Conservation (phyloP, 2,888 invertebrate species). For the Drosophila koepferae region DNA sequence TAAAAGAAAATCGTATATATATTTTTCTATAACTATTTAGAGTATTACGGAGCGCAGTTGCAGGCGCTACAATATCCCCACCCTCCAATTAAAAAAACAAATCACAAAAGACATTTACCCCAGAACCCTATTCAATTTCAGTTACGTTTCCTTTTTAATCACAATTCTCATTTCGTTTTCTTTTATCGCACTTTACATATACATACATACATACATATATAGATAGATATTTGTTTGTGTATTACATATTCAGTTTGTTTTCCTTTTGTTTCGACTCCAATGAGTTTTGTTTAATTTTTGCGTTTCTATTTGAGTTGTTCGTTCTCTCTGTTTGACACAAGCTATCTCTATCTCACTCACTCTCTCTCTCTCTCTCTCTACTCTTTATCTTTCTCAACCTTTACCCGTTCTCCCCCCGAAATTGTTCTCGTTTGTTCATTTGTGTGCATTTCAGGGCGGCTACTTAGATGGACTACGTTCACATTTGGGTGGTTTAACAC, state of each 20-base stretch:
- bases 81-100: conserved; percentile 14
- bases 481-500: conserved; percentile 97
- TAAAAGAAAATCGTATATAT: conserved; percentile 1
- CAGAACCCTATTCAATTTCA: conserved; percentile 37
- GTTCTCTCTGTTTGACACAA: conserved; percentile 36
- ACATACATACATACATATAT: conserved; percentile 12
- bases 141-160: conserved; percentile 33
- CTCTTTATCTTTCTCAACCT: conserved; percentile 36
- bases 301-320: conserved; percentile 12
- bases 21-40: conserved; percentile 2
- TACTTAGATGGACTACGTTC: conserved; percentile 97
- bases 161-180: not conserved
- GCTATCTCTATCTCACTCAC: conserved; percentile 29
- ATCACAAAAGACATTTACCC: conserved; percentile 48
- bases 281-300: conserved; percentile 12
- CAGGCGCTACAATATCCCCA: conserved; percentile 23
- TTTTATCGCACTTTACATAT: conserved; percentile 16
- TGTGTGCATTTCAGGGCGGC: conserved; percentile 91
- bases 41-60: conserved; percentile 23
- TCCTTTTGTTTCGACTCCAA: conserved; percentile 15
- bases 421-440: conserved; percentile 84
- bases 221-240: conserved; percentile 14
- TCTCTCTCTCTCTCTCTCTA: conserved; percentile 1
- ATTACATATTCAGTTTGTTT: conserved; percentile 25
- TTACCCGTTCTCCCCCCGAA: conserved; percentile 69